Conservation (phyloP, 1,140 invertebrate genomes). For the Pomacea maculata region DNA sequence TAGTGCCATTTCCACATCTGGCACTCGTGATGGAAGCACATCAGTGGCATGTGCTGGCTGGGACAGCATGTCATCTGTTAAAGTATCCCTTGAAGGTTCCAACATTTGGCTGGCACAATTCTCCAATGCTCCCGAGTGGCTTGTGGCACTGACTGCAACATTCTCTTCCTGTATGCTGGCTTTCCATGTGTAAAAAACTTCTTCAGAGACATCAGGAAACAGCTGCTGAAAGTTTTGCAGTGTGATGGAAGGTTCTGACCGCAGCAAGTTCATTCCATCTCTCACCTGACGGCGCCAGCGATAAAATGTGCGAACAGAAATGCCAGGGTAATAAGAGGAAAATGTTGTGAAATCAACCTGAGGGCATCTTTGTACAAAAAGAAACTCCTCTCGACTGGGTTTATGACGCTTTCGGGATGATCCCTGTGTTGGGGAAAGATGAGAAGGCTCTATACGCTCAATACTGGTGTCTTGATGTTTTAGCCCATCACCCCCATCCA, state of each 20-base stretch:
- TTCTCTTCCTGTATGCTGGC: slow-evolving; percentile 13
- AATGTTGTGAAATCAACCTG: slow-evolving; percentile 30
- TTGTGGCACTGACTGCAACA: neutral
- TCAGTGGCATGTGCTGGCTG: too few species aligned
- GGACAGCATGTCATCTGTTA: too few species aligned
- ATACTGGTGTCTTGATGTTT: neutral
- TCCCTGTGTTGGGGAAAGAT: neutral
- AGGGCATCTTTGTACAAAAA: slow-evolving; percentile 31
- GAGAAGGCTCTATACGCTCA: neutral
- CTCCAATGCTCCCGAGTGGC: too few species aligned
- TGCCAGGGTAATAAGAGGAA: slow-evolving; percentile 25
- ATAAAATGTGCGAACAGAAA: slow-evolving; percentile 36
- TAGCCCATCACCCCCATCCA: neutral
- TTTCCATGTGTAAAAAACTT: slow-evolving; percentile 34
- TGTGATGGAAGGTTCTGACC: slow-evolving; percentile 19
- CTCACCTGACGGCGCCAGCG: slow-evolving; percentile 33
- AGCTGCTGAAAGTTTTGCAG: slow-evolving; percentile 3
- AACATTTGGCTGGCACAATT: too few species aligned
- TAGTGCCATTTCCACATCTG: too few species aligned
- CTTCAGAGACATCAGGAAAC: slow-evolving; percentile 21
- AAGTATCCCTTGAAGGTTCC: too few species aligned
- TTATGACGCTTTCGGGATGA: slow-evolving; percentile 13
- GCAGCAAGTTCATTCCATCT: slow-evolving; percentile 24
- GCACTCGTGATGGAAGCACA: too few species aligned
- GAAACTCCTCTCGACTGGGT: slow-evolving; percentile 22